Conservation (phyloP, 1,140 invertebrate genomes). For the Goniozus legneri region DNA sequence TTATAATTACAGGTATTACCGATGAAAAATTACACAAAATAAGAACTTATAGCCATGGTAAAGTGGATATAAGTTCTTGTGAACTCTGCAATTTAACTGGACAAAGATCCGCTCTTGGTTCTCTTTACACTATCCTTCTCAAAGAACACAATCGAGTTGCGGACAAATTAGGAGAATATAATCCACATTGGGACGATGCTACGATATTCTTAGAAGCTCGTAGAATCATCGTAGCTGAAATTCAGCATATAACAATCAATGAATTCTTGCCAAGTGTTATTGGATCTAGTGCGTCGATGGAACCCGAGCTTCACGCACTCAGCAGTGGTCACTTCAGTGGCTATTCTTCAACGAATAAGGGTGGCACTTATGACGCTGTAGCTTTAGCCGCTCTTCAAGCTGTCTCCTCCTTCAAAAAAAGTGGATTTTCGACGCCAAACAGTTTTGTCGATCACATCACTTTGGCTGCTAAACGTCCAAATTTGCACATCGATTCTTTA, state of each 20-base stretch:
- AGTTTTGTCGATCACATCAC: constrained; percentile 38
- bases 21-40: constrained; percentile 65
- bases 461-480: constrained; percentile 40
- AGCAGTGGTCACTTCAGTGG: constrained; percentile 67
- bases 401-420: constrained; percentile 67
- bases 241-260: constrained; percentile 85
- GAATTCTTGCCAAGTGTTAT: constrained; percentile 81
- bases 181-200: constrained; percentile 84
- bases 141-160: constrained; percentile 84
- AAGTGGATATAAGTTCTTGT: constrained; percentile 63
- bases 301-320: constrained; percentile 63
- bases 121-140: constrained; percentile 68
- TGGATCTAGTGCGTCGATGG: constrained; percentile 65
- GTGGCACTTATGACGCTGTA: constrained; percentile 72
- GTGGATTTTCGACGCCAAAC: constrained; percentile 21
- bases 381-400: constrained; percentile 72
- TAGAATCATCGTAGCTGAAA: constrained; percentile 69
- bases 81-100: constrained; percentile 53
- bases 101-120: constrained; percentile 51
- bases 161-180: constrained; percentile 65
- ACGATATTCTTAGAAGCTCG: constrained; percentile 75
- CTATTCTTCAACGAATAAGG: constrained; percentile 78
- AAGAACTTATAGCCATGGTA: constrained; percentile 72
- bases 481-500: constrained; percentile 35
- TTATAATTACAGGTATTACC: constrained; percentile 50